phyloP scores from a whole-genome alignment of 2,113 vertebrate genomes.

The Onychostoma macrolepis region DNA sequence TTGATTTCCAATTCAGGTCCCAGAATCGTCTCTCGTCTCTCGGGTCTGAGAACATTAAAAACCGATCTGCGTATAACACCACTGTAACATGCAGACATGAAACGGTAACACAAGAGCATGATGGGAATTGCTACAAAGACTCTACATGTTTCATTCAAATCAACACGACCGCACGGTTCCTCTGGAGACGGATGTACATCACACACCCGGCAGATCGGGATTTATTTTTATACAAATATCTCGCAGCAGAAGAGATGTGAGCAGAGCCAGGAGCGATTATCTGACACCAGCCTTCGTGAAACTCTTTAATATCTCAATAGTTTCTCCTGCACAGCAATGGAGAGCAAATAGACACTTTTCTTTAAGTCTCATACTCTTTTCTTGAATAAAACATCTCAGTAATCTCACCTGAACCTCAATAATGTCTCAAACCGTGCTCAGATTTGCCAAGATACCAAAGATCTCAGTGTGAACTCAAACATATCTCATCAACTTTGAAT shows the following conservation, averaged over 20 bases:
- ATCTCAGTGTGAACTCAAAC: background rate
- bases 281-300: conserved; percentile 41
- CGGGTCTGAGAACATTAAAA: conserved; percentile 15
- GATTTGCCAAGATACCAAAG: background rate
- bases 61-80: background rate
- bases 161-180: conserved; percentile 3
- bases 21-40: background rate
- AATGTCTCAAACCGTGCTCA: background rate
- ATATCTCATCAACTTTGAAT: background rate
- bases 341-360: background rate
- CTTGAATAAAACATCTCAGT: background rate
- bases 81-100: conserved; percentile 27
- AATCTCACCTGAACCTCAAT: background rate
- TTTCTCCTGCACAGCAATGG: background rate
- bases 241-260: conserved; percentile 33
- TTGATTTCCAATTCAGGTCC: background rate
- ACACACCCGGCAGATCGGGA: conserved; percentile 26
- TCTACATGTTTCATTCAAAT: conserved; percentile 48
- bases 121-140: conserved; percentile 40
- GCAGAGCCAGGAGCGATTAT: conserved; percentile 19
- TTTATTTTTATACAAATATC: conserved; percentile 39
- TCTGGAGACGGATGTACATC: conserved; percentile 37
- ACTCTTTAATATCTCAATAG: conserved; percentile 17
- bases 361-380: background rate
- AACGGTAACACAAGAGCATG: conserved; percentile 26